These are phyloP conservation scores for Silurus meridionalis DNA, from an alignment of 2,113 vertebrate species.

Conservation along the genomic window DNA sequence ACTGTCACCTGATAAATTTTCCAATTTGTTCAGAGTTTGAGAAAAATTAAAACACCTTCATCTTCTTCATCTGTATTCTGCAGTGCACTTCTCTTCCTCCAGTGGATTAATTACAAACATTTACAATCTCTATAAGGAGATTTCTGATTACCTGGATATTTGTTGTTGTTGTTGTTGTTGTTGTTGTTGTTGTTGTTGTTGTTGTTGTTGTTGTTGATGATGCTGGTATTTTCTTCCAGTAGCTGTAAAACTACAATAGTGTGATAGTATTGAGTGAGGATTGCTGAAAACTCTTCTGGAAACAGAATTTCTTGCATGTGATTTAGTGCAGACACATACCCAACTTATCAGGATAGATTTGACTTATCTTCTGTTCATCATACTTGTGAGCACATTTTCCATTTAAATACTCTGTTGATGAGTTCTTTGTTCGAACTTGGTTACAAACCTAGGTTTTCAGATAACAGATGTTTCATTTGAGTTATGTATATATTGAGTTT, in stretches of 20 bases:
- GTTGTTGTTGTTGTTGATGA: not conserved
- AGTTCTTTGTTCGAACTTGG: constrained; percentile 35
- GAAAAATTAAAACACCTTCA: constrained; percentile 30
- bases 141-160: not conserved
- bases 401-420: constrained; percentile 48
- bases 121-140: not conserved
- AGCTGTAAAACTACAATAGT: not conserved
- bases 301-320: not conserved
- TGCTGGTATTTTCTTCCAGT: not conserved
- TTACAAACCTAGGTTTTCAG: constrained; percentile 48
- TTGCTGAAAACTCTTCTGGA: not conserved
- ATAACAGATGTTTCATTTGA: not conserved
- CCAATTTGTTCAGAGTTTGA: not conserved
- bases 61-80: not conserved
- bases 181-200: too few relatives aligned
- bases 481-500: too few relatives aligned
- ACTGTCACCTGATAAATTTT: not conserved
- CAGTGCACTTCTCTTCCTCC: constrained; percentile 34
- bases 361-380: not conserved
- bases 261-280: not conserved
- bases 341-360: constrained; percentile 31
- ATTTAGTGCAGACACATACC: constrained; percentile 35
- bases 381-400: constrained; percentile 39
- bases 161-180: not conserved
- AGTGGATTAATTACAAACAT: constrained; percentile 6